Conservation (phyloP, 1,140 invertebrate genomes). For the Lepidostoma basale region DNA sequence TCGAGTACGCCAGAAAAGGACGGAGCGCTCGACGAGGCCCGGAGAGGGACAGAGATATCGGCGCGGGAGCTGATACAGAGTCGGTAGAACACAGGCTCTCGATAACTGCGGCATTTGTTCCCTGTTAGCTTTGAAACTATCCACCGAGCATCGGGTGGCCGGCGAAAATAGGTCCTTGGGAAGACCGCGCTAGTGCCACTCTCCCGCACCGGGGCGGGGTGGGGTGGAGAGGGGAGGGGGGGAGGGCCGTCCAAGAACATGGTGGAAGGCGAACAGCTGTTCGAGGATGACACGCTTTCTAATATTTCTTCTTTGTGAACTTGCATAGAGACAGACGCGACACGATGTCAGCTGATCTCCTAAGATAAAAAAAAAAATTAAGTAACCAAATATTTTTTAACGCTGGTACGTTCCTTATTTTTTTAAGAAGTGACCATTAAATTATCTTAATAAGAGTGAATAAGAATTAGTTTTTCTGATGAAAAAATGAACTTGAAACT, state of each 20-base stretch:
- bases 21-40: constrained; percentile 45
- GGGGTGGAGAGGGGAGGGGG: not conserved
- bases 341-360: too few relatives aligned
- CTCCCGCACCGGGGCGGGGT: not conserved
- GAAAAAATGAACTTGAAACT: too few relatives aligned
- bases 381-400: too few relatives aligned
- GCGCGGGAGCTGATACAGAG: constrained; percentile 35
- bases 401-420: too few relatives aligned
- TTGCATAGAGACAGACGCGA: too few relatives aligned
- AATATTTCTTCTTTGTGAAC: too few relatives aligned
- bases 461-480: too few relatives aligned
- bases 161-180: constrained; percentile 32
- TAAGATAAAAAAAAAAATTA: too few relatives aligned
- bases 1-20: constrained; percentile 62
- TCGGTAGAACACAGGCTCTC: constrained; percentile 32
- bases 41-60: constrained; percentile 52
- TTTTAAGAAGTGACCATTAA: too few relatives aligned
- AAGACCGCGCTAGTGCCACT: constrained; percentile 25
- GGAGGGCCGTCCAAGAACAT: not conserved
- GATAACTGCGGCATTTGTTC: constrained; percentile 60
- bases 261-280: too few relatives aligned
- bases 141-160: constrained; percentile 32
- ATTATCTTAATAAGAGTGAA: too few relatives aligned
- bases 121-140: constrained; percentile 46
- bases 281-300: too few relatives aligned